Evolutionary conservation across 2,888 invertebrate genomes (phyloP).

Genomic region (Cataglyphis livida): DNA sequence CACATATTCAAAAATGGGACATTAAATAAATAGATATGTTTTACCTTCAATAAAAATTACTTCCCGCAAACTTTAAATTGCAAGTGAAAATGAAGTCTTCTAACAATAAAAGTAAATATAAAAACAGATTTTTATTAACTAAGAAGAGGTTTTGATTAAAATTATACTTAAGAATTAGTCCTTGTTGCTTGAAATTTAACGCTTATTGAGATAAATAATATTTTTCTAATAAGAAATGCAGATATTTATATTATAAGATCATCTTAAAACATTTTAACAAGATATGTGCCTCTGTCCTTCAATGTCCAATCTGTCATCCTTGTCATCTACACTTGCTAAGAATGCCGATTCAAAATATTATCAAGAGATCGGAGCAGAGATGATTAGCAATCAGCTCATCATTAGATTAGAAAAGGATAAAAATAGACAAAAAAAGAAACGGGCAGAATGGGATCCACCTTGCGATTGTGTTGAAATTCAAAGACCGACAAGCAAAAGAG

Average conservation of each 20-base stretch:
- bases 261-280: slow-evolving; percentile 6
- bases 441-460: slow-evolving; percentile 79
- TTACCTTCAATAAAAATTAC: not conserved
- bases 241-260: not conserved
- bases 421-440: slow-evolving; percentile 79
- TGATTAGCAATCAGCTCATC: slow-evolving; percentile 89
- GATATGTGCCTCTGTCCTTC: slow-evolving; percentile 54
- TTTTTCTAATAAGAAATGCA: not conserved
- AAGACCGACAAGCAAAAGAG: slow-evolving; percentile 76
- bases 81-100: slow-evolving; percentile 22
- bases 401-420: slow-evolving; percentile 89
- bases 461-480: slow-evolving; percentile 82
- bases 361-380: slow-evolving; percentile 89
- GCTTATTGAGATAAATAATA: not conserved
- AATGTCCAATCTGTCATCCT: slow-evolving; percentile 36
- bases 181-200: not conserved
- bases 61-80: slow-evolving; percentile 1
- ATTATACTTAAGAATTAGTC: not conserved
- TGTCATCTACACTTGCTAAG: slow-evolving; percentile 27
- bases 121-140: not conserved
- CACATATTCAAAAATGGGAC: slow-evolving; percentile 30
- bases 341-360: slow-evolving; percentile 83
- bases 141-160: not conserved
- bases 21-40: slow-evolving; percentile 2
- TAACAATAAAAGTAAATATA: slow-evolving; percentile 2